A percentile compares a stretch with the other conserved stretches of the same genome.
phyloP scores from a whole-genome alignment of 2,888 invertebrate species.

The Cheilosia impressa region DNA sequence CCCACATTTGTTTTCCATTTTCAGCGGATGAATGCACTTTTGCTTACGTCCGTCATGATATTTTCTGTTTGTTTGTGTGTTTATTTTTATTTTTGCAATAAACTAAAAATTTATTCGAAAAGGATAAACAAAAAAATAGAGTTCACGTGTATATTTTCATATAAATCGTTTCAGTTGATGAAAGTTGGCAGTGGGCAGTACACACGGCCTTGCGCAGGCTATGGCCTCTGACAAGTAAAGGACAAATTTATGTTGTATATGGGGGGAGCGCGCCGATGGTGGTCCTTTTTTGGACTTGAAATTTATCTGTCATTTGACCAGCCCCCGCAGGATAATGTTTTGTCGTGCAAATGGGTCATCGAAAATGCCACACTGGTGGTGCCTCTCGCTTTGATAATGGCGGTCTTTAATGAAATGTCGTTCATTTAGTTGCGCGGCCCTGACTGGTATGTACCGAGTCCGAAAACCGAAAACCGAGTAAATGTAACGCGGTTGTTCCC shows the following conservation, averaged over 20 bases:
- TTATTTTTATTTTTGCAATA: slow-evolving; percentile 53
- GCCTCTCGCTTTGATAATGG: background rate
- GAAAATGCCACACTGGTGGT: slow-evolving; percentile 47
- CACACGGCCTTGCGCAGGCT: background rate
- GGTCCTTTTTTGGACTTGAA: slow-evolving; percentile 55
- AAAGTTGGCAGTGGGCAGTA: slow-evolving; percentile 30
- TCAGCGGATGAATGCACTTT: slow-evolving; percentile 62
- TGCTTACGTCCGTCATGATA: slow-evolving; percentile 63
- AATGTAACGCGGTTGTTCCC: slow-evolving; percentile 2
- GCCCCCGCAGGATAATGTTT: slow-evolving; percentile 42
- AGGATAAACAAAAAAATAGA: slow-evolving; percentile 58
- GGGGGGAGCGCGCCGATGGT: background rate
- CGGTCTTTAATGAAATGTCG: slow-evolving; percentile 69
- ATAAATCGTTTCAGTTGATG: slow-evolving; percentile 58
- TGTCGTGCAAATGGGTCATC: slow-evolving; percentile 62
- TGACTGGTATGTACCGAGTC: slow-evolving; percentile 26
- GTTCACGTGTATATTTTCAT: slow-evolving; percentile 23
- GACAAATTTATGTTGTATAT: slow-evolving; percentile 48
- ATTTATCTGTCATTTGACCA: slow-evolving; percentile 61
- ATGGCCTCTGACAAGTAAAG: slow-evolving; percentile 46
- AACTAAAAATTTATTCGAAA: slow-evolving; percentile 72
- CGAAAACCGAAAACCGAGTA: slow-evolving; percentile 14
- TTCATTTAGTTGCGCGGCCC: slow-evolving; percentile 60
- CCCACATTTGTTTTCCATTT: slow-evolving; percentile 25
- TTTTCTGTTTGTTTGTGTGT: slow-evolving; percentile 7